These are phyloP conservation scores for Sturnira hondurensis DNA, from an alignment of 2,113 vertebrate genomes.

Conservation along the genomic window DNA sequence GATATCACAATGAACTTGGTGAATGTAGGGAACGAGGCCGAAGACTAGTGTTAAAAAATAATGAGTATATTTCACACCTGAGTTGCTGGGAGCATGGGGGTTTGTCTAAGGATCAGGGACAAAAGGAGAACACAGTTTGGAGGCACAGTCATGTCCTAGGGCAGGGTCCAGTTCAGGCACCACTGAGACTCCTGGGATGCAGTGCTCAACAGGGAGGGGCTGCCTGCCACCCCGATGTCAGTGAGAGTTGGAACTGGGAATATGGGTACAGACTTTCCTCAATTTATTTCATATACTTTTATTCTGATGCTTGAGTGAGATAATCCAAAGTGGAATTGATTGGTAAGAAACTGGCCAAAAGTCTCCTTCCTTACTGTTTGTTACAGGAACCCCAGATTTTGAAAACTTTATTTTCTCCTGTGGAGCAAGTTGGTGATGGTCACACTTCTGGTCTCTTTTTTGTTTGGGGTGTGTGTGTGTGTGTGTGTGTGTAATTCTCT, in stretches of 20 bases:
- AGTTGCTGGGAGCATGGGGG: not conserved
- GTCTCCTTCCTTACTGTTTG: not conserved
- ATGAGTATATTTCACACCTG: not conserved
- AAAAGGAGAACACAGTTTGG: not conserved
- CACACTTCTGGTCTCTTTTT: not conserved
- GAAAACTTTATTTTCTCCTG: not conserved
- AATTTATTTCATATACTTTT: conserved; percentile 20
- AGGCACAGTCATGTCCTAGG: not conserved
- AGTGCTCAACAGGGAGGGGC: not conserved
- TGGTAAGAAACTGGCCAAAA: not conserved
- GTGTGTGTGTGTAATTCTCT: not conserved
- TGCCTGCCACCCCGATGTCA: not conserved
- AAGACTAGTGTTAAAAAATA: not conserved
- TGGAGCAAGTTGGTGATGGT: not conserved
- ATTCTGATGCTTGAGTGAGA: not conserved
- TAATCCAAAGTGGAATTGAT: not conserved
- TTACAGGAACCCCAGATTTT: not conserved
- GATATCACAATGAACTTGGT: not conserved
- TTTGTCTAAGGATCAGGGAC: not conserved
- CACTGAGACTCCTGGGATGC: not conserved
- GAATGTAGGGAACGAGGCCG: not conserved
- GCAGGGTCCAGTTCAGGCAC: not conserved
- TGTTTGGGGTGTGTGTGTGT: not conserved
- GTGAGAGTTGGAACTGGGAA: not conserved
- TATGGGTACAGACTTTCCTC: not conserved